Base-by-base conservation (phyloP, 2,888 invertebrate species). In the Harpalus rufipes region DNA sequence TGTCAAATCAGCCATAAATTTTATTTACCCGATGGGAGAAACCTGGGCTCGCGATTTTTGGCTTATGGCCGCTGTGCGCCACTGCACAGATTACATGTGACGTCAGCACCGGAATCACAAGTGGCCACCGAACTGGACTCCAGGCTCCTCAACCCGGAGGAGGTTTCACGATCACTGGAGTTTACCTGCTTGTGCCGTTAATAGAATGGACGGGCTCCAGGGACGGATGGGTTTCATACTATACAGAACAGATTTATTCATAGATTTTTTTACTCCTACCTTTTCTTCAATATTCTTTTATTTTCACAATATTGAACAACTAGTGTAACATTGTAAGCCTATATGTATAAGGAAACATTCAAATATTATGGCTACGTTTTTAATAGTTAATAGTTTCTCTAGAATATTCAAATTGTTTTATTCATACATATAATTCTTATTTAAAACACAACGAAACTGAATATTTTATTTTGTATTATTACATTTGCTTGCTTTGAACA, bases 1-100 rank as follows among this genome's bases (percentile, higher is more conserved):
- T 91, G 92, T 91, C 91, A 91, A 91, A 91, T 91, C 91, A 91
- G 91, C 92, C 91, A 92, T 93, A 93, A 92, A 93, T 92, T 92
- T 92, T 92, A 92, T 92, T 90, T 91, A 91, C 90, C 92, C 92
- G 89, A 87, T 87, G 90, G 90, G 91, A 90, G 86, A 88, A 87
- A 88, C 88, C 86, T 87, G 86, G 87, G 87, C 88, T 87, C 89
- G 72, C 89, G 91, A 88, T 88, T 88, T 88, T 87, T 88, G 86
- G 86, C 86, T 86, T 87, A 87, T 87, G 86, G 87, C 86, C 86
- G 86, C 86, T 85, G 86, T 83, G 86, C 85, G 86, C 68, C 85
- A 63, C 85, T 84, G 86, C 87, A 86, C 85, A 86, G 87, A 87
- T 87, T 87, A 87, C 86, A 85, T 81, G 84, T 82, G 82, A 68